These are phyloP conservation scores for Drosophila prosaltans DNA, from an alignment of 1,140 invertebrate genomes.

Conservation along the genomic window DNA sequence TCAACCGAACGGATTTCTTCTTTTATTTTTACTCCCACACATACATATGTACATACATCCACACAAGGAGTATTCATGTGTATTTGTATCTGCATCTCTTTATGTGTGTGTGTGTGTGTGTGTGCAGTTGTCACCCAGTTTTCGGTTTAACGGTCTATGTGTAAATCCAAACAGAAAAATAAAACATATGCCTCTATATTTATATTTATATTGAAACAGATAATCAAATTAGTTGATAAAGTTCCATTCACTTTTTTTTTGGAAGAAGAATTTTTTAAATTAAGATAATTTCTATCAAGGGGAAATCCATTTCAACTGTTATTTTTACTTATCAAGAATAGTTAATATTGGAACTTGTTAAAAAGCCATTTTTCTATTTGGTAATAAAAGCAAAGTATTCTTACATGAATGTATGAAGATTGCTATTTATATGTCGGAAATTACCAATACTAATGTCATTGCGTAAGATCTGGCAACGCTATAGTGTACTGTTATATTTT, in stretches of 20 bases:
- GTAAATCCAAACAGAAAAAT: constrained; percentile 11
- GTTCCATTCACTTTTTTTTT: neutral
- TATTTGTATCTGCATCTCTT: constrained; percentile 12
- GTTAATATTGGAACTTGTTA: neutral
- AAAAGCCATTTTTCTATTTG: no score
- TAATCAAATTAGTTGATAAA: constrained; percentile 48
- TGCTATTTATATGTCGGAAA: no score
- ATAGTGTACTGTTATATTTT: no score
- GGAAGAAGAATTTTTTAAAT: neutral
- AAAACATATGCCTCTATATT: constrained; percentile 34
- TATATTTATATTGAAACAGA: constrained; percentile 44
- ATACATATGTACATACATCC: no score
- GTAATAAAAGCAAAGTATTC: no score
- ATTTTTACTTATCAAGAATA: neutral
- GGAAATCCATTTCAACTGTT: neutral
- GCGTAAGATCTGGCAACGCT: no score
- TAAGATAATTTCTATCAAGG: neutral
- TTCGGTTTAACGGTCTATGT: constrained; percentile 49
- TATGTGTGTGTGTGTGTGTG: constrained; percentile 27
- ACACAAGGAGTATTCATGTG: constrained; percentile 1
- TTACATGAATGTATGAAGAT: no score
- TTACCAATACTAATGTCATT: no score
- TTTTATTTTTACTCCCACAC: constrained; percentile 19
- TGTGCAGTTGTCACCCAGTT: constrained; percentile 49
- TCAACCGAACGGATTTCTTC: constrained; percentile 50